phyloP scores from a whole-genome alignment of 2,113 vertebrate genomes.

The Vimba vimba region DNA sequence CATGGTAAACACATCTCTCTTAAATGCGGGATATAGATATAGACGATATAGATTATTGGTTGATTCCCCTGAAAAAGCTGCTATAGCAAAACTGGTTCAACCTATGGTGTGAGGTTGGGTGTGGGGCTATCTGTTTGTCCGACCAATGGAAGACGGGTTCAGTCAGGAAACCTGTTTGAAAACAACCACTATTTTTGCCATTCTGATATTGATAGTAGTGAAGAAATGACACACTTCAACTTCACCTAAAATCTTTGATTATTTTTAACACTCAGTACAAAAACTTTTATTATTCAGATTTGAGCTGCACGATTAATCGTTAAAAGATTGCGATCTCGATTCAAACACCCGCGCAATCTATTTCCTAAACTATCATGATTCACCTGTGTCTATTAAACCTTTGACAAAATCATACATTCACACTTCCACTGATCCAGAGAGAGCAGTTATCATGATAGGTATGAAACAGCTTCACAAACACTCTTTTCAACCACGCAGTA shows the following conservation, averaged over 20 bases:
- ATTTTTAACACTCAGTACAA: background rate
- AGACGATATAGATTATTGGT: background rate
- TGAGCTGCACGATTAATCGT: background rate
- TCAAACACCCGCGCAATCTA: no score
- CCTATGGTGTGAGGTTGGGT: background rate
- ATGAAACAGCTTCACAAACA: no score
- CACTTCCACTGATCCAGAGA: no score
- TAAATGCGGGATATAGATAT: background rate
- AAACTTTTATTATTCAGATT: background rate
- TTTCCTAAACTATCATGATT: no score
- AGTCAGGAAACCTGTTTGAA: background rate
- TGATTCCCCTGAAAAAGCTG: background rate
- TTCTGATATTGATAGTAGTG: background rate
- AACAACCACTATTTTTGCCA: background rate
- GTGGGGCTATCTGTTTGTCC: background rate
- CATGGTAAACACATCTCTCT: conserved; percentile 80
- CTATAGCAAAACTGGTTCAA: background rate
- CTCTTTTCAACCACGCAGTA: no score
- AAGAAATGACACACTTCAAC: background rate
- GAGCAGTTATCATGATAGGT: no score
- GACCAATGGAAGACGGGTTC: background rate
- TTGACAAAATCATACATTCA: no score
- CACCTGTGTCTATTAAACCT: no score
- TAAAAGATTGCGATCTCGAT: no score
- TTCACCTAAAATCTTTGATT: background rate